These are phyloP conservation scores for Torymus texanus DNA, from an alignment of 2,888 invertebrate genomes.

Conservation along the genomic window DNA sequence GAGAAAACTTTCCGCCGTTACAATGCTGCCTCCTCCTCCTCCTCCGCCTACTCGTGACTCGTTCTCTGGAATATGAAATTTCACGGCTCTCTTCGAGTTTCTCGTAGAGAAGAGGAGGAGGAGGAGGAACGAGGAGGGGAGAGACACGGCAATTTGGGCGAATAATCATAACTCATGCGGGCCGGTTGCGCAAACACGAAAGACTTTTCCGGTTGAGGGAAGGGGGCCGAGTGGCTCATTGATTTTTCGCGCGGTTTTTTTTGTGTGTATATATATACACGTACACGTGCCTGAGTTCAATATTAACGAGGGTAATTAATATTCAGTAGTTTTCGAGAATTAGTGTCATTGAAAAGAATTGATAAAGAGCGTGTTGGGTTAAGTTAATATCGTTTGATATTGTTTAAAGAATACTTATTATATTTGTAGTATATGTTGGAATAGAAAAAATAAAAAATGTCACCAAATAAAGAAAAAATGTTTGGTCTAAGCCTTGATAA, in stretches of 20 bases:
- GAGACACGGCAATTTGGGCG: slow-evolving; percentile 24
- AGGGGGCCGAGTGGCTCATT: not conserved
- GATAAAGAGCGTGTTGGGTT: no score
- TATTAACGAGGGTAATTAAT: not conserved
- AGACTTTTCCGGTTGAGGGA: not conserved
- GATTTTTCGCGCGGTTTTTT: slow-evolving; percentile 2
- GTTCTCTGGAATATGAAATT: slow-evolving; percentile 65
- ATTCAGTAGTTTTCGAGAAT: not conserved
- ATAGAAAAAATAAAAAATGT: no score
- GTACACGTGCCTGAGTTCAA: not conserved
- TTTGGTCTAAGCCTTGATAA: no score
- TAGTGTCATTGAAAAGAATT: no score
- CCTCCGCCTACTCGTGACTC: slow-evolving; percentile 52
- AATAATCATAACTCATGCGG: slow-evolving; percentile 35
- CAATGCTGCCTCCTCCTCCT: slow-evolving; percentile 17
- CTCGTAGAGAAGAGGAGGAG: not conserved
- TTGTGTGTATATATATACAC: not conserved
- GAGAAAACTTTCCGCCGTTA: slow-evolving; percentile 54
- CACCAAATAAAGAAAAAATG: no score
- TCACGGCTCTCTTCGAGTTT: slow-evolving; percentile 56
- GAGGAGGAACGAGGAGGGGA: no score
- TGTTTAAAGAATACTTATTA: no score
- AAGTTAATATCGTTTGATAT: no score
- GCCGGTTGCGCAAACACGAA: not conserved
- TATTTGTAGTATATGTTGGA: no score